Base-by-base conservation (phyloP, 2,113 vertebrate species). In the Campylorhamphus procurvoides region DNA sequence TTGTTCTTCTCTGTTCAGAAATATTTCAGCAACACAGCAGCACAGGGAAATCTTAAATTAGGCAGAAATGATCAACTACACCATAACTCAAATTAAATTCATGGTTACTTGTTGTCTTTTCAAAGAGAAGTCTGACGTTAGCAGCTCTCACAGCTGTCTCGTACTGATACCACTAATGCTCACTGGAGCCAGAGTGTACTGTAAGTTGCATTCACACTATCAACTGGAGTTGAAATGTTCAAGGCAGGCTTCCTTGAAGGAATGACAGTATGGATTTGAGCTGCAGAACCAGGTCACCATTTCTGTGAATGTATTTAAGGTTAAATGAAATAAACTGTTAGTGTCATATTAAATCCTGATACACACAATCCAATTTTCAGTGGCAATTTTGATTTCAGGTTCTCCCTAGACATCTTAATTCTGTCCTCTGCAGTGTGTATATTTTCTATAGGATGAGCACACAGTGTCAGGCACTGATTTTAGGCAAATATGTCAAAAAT, bases 151-250 rank as follows among this genome's bases (percentile, higher is more conserved):
- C 35, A 64, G 24, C 24, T n/a, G 18, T n/a, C 52, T 74, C 7
- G 24, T 56, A 0, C 24, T 86, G 83, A 87, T 47, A 76, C 12
- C 0, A 0, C 25, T 29, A 39, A 72, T 0, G 4, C 23, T 74
- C 28, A 19, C 23, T 35, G 42, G 47, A 90, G 60, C 12, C 55
- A 4, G 1, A 42, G 10, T 68, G 56, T 27, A 46, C 49, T n/a
- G 3, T 46, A 47, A 62, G 18, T 25, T 68, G 7, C n/a, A 68
- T 72, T 60, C 58, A 5, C 24, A 17, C 22, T 75, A n/a, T 40
- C 52, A 63, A 2, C 13, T 52, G 25, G 31, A 80, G 20, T 25
- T 90, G 20, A 74, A 91, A 81, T 39, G 47, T 27, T 62, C 49
- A 44, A 44, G 27, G 18, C 87, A 71, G 22, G 29, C 33, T 60